Evolutionary conservation across 2,797 vertebrate genomes (phyloP).

Genomic region (Sebastes matsubarae): DNA sequence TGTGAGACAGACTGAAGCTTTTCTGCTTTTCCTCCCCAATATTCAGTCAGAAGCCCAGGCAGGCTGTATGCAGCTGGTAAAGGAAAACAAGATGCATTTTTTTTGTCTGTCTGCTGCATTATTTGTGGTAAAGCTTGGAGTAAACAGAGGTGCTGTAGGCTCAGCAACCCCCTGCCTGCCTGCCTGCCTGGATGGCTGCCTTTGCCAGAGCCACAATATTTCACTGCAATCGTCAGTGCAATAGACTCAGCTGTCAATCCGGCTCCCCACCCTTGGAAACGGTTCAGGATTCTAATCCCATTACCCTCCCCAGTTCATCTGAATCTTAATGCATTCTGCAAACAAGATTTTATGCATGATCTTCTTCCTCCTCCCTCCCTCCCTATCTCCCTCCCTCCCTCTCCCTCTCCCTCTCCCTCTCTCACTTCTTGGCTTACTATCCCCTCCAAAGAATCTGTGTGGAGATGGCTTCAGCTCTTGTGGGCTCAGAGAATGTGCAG

Average conservation of each 20-base stretch:
- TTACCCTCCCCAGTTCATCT: conserved; percentile 85
- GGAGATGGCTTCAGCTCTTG: conserved; percentile 83
- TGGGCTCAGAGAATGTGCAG: conserved; percentile 82
- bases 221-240: conserved; percentile 79
- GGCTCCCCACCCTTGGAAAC: conserved; percentile 79
- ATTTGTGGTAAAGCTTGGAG: conserved; percentile 59
- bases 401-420: conserved; percentile 39
- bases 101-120: conserved; percentile 31
- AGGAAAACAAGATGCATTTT: conserved; percentile 37
- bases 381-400: conserved; percentile 43
- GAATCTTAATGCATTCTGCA: conserved; percentile 88
- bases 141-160: conserved; percentile 74
- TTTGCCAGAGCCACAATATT: conserved; percentile 78
- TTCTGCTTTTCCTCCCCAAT: conserved; percentile 43
- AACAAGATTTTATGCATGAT: conserved; percentile 89
- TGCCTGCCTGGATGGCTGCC: conserved; percentile 65
- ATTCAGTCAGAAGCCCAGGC: conserved; percentile 47
- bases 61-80: conserved; percentile 36
- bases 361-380: conserved; percentile 73
- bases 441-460: conserved; percentile 77
- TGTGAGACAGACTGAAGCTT: conserved; percentile 68
- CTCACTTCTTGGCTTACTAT: conserved; percentile 80
- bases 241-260: conserved; percentile 81
- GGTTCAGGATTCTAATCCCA: conserved; percentile 85
- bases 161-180: conserved; percentile 63